Conservation (phyloP, 1,140 invertebrate species). For the Dreissena polymorpha region DNA sequence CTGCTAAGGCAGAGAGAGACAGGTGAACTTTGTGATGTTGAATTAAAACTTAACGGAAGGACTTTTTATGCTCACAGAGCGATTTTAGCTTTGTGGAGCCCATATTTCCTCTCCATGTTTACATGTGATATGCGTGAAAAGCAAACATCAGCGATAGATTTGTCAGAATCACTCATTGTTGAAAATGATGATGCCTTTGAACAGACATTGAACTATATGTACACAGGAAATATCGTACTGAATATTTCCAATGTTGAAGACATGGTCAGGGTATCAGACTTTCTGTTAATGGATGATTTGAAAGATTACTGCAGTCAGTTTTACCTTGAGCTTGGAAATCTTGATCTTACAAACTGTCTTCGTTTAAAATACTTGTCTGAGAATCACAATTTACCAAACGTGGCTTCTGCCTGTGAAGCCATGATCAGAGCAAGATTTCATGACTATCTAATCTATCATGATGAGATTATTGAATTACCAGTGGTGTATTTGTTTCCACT, state of each 20-base stretch:
- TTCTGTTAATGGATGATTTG: conserved; percentile 83
- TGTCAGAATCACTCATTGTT: conserved; percentile 79
- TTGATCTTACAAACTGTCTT: conserved; percentile 75
- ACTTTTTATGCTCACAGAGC: conserved; percentile 71
- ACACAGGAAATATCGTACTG: conserved; percentile 86
- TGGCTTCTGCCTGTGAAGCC: conserved; percentile 67
- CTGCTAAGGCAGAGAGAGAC: conserved; percentile 72
- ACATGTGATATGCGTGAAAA: conserved; percentile 77
- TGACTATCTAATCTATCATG: conserved; percentile 75
- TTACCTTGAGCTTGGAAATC: conserved; percentile 74
- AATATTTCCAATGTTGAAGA: conserved; percentile 92
- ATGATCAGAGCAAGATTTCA: conserved; percentile 77
- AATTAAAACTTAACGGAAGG: conserved; percentile 69
- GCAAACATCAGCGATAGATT: conserved; percentile 86
- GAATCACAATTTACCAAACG: conserved; percentile 74
- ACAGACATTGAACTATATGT: conserved; percentile 92
- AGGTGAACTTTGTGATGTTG: conserved; percentile 77
- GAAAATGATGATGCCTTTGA: conserved; percentile 85
- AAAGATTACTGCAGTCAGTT: conserved; percentile 77
- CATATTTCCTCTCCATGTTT: conserved; percentile 78
- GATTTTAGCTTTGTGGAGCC: conserved; percentile 75
- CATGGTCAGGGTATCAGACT: conserved; percentile 74
- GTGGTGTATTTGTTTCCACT: conserved; percentile 67
- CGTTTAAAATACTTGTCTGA: conserved; percentile 72
- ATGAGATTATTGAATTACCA: conserved; percentile 78